Base-by-base conservation (phyloP, 2,797 vertebrate genomes). In the Gorsachius magnificus region DNA sequence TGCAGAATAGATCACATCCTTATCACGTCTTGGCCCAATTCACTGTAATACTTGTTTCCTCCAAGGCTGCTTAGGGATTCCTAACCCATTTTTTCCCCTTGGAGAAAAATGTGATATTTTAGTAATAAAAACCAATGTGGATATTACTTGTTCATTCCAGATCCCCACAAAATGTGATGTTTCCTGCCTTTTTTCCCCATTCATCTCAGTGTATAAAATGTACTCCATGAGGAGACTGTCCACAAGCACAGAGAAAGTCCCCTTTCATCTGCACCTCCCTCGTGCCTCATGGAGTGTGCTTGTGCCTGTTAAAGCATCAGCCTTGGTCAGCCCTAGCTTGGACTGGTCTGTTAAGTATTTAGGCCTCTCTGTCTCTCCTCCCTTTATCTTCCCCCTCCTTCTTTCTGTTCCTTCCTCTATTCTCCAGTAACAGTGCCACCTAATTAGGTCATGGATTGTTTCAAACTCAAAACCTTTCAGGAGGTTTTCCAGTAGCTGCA, bases 371-470 rank as follows among this genome's bases (percentile, higher is more conserved):
- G 19, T 38, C 43, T 72, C 80, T 57, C 38, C 61, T 0, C 2
- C 28, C 31, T 75, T 66, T 28, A 76, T 89, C 48, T 92, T 60
- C 56, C n/a, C 11, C 14, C n/a, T 79, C 36, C 51, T 65, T 53
- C 41, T 82, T 94, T 91, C 88, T 71, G 25, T 80, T 89, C 64
- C 64, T 80, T 80, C 64, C 41, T 83, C 71, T 93, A 0, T 83
- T 95, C 56, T 93, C 17, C 78, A 69, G 46, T 51, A 80, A 64
- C 84, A 89, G 54, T 89, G 66, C 60, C 81, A 92, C 83, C 72
- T 96, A 96, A 97, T 96, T 96, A 97, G 96, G 96, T 96, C 94
- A 92, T 50, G 65, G 77, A 50, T 94, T 97, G 94, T 93, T 96
- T 93, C 93, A 90, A 69, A 38, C 82, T 89, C 76, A 63, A 21